A percentile compares a stretch with the other conserved stretches of the same genome.
These are phyloP conservation scores for Phalangium opilio DNA, from an alignment of 2,888 invertebrate genomes.

Conservation along the genomic window DNA sequence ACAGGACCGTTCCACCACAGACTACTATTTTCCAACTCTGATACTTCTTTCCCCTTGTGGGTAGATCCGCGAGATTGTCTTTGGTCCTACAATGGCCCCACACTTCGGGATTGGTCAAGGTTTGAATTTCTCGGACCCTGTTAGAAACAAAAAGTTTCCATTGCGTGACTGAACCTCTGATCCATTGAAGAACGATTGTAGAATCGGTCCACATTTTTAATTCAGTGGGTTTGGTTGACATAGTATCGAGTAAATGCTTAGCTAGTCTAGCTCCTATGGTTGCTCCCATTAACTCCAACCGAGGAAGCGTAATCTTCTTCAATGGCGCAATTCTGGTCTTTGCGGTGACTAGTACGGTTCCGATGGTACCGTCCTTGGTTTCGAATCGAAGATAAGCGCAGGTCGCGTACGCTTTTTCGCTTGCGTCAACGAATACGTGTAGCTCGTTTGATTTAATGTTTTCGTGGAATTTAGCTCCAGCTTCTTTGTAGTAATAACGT, in stretches of 20 bases:
- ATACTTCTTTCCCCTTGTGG: not conserved
- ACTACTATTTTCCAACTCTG: too few species aligned
- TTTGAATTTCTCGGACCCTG: not conserved
- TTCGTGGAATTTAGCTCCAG: too few species aligned
- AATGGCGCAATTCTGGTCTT: constrained; percentile 1
- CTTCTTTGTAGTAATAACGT: too few species aligned
- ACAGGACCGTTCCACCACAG: too few species aligned
- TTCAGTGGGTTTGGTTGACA: too few species aligned
- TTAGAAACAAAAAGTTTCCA: constrained; percentile 2
- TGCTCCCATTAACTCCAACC: not conserved
- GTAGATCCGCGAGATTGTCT: not conserved
- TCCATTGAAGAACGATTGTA: not conserved
- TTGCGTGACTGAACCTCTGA: not conserved
- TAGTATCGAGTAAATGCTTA: not conserved
- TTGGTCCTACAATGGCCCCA: not conserved
- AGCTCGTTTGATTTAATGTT: too few species aligned
- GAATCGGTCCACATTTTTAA: too few species aligned
- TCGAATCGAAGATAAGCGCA: not conserved
- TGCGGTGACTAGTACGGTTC: constrained; percentile 1
- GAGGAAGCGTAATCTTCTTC: constrained; percentile 3
- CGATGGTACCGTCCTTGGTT: not conserved
- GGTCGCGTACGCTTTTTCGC: not conserved
- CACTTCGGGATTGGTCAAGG: not conserved
- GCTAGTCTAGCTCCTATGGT: not conserved
- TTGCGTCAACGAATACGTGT: constrained; percentile 1